Conservation (phyloP, 2,113 vertebrate genomes). For the Mobula birostris region DNA sequence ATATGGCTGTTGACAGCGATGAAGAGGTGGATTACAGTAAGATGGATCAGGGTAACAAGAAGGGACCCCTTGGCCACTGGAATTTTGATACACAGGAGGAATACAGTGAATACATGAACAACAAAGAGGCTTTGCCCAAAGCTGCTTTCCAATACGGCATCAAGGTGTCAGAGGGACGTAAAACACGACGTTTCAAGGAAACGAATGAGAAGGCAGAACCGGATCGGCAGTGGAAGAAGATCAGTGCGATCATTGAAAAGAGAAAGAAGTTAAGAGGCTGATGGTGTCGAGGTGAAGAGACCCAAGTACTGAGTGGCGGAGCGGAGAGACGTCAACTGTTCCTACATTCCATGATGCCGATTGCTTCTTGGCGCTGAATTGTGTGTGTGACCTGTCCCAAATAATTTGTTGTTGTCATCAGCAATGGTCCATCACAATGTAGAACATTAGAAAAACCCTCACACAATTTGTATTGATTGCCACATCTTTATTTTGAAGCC, state of each 20-base stretch:
- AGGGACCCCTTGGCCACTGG: slow-evolving; percentile 93
- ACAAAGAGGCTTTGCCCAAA: slow-evolving; percentile 95
- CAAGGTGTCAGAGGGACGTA: no score
- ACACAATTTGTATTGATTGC: background rate
- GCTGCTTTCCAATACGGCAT: no score
- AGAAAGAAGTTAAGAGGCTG: no score
- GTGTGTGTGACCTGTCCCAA: background rate
- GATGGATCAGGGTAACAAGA: slow-evolving; percentile 99
- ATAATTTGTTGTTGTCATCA: background rate
- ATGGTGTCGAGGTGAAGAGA: slow-evolving; percentile 79
- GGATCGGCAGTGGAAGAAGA: no score
- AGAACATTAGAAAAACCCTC: background rate
- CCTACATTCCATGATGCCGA: background rate
- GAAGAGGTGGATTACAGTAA: slow-evolving; percentile 98
- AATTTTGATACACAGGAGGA: slow-evolving; percentile 98
- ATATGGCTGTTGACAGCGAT: slow-evolving; percentile 94
- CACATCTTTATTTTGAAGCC: background rate
- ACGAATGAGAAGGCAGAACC: no score
- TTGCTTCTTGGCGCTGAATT: background rate
- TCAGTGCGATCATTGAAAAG: no score
- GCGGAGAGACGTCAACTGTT: background rate
- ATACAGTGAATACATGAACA: slow-evolving; percentile 99
- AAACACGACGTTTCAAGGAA: no score
- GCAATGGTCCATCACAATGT: background rate
- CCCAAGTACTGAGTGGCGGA: slow-evolving; percentile 74